Conservation (phyloP, 2,888 invertebrate genomes). For the Acleris emargana region DNA sequence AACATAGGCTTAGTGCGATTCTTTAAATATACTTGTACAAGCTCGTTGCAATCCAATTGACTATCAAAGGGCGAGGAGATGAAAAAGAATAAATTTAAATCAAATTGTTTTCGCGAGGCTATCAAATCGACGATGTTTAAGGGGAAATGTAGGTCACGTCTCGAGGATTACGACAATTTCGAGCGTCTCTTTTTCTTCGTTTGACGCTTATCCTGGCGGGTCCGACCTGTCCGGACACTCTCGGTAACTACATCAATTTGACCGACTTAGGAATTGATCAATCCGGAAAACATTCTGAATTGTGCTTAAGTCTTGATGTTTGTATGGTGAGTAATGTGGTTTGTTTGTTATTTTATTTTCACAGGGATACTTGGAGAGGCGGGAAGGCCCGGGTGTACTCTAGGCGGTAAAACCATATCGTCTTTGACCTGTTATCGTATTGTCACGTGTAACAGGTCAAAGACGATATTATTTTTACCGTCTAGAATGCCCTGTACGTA, state of each 20-base stretch:
- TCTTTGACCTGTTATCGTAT: too few relatives aligned
- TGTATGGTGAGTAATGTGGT: too few relatives aligned
- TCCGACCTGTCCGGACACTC: constrained; percentile 45
- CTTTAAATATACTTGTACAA: constrained; percentile 19
- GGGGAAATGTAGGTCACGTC: constrained; percentile 80
- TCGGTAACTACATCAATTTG: constrained; percentile 52
- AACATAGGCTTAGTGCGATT: constrained; percentile 1
- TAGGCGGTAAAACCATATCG: too few relatives aligned
- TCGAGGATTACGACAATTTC: constrained; percentile 80
- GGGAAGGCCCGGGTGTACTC: too few relatives aligned
- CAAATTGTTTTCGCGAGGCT: constrained; percentile 77
- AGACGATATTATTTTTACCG: too few relatives aligned
- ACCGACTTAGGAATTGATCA: not conserved
- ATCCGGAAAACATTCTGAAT: too few relatives aligned
- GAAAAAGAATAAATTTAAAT: constrained; percentile 66
- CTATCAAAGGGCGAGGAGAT: constrained; percentile 58
- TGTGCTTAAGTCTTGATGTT: too few relatives aligned
- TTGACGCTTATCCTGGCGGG: constrained; percentile 75
- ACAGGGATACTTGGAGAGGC: too few relatives aligned
- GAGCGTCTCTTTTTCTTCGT: constrained; percentile 81
- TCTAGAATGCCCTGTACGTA: too few relatives aligned
- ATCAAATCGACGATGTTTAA: constrained; percentile 80
- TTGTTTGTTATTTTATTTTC: too few relatives aligned
- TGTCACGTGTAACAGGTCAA: too few relatives aligned
- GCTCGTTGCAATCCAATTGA: constrained; percentile 49